phyloP scores from a whole-genome alignment of 53 echinoderm and acorn worm genomes.

The Stichopus horrens region DNA sequence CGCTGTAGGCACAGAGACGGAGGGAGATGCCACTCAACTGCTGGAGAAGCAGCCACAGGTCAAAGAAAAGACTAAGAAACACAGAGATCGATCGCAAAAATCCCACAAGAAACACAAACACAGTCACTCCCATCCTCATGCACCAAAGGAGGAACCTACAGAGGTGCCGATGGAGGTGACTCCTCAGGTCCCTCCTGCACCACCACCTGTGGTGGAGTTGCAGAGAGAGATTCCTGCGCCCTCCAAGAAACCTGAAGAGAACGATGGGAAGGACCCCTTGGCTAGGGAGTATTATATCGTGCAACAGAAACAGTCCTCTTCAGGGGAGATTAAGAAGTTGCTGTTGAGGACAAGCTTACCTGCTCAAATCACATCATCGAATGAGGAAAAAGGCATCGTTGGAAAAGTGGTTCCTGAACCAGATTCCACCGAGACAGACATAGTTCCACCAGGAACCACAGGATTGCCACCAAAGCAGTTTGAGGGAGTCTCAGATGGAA shows the following conservation, averaged over 20 bases:
- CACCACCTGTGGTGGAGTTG: constrained; percentile 11
- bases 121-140: constrained; percentile 64
- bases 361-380: constrained; percentile 30
- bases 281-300: constrained; percentile 93
- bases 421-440: constrained; percentile 31
- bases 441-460: neutral
- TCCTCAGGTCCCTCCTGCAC: neutral
- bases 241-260: constrained; percentile 42
- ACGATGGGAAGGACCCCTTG: constrained; percentile 9
- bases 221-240: constrained; percentile 38
- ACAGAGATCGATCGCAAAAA: constrained; percentile 82
- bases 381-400: constrained; percentile 14
- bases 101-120: constrained; percentile 82
- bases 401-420: constrained; percentile 36
- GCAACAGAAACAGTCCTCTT: constrained; percentile 75
- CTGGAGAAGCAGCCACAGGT: constrained; percentile 62
- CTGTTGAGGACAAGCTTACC: constrained; percentile 57
- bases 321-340: constrained; percentile 89
- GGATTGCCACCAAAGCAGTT: neutral
- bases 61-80: constrained; percentile 78
- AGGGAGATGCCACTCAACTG: constrained; percentile 55
- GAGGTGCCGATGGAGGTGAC: constrained; percentile 9
- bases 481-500: constrained; percentile 51
- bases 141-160: constrained; percentile 62
- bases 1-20: constrained; percentile 55